Evolutionary conservation across 2,797 vertebrate species (phyloP).

Genomic region (Sphenodon punctatus): DNA sequence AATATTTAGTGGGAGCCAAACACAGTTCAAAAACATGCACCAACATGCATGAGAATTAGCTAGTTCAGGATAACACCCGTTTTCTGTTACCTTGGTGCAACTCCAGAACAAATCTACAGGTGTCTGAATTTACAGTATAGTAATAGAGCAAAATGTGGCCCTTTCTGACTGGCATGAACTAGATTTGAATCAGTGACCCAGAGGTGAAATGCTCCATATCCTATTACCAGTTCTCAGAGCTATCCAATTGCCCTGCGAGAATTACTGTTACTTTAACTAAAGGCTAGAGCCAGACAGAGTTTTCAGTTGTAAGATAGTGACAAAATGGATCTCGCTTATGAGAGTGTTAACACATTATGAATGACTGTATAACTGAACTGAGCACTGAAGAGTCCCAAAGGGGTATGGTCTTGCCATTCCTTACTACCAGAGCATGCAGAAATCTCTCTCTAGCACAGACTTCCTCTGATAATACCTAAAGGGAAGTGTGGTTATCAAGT

Average conservation of each 20-base stretch:
- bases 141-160: not conserved
- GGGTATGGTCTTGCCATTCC: not conserved
- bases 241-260: not conserved
- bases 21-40: not conserved
- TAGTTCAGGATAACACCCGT: not conserved
- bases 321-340: not conserved
- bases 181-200: not conserved
- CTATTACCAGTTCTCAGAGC: not conserved
- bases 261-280: not conserved
- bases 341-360: not conserved
- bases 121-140: not conserved
- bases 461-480: not conserved
- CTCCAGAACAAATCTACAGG: not conserved
- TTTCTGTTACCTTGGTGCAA: not conserved
- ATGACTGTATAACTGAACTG: not conserved
- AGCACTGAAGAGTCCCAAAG: not conserved
- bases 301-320: not conserved
- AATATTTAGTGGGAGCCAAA: not conserved
- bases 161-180: not conserved
- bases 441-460: conserved; percentile 2
- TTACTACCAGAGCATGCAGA: not conserved
- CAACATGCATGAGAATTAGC: not conserved
- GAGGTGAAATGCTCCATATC: not conserved
- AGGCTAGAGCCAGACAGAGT: not conserved
- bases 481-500: conserved; percentile 15